These are phyloP conservation scores for Calephelis virginiensis DNA, from an alignment of 1,140 invertebrate species.

Conservation along the genomic window DNA sequence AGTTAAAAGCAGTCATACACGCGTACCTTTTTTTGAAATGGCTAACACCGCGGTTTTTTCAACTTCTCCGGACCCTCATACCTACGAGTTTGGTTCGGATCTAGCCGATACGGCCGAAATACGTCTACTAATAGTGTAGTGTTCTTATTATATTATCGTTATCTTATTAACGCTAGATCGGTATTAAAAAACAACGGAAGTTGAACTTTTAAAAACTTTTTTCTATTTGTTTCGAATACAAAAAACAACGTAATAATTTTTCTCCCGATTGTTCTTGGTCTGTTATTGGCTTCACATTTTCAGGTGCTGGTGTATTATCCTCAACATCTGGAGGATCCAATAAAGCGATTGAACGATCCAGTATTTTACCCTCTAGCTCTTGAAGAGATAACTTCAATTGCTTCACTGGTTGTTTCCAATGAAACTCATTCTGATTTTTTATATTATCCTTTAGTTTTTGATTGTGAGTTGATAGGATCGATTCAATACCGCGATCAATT, in stretches of 20 bases:
- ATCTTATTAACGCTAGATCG: too few species aligned
- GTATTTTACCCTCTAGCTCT: slow-evolving; percentile 41
- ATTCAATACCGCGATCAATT: slow-evolving; percentile 48
- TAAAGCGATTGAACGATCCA: slow-evolving; percentile 46
- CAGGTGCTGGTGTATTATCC: slow-evolving; percentile 7
- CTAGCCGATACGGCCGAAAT: too few species aligned
- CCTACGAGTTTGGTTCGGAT: too few species aligned
- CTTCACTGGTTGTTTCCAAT: slow-evolving; percentile 38
- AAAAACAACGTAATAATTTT: slow-evolving; percentile 41
- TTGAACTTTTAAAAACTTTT: slow-evolving; percentile 24
- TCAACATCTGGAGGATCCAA: slow-evolving; percentile 34
- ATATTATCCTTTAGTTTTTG: slow-evolving; percentile 55
- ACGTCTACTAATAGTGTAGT: too few species aligned
- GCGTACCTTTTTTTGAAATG: too few species aligned
- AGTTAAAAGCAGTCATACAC: too few species aligned
- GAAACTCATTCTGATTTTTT: slow-evolving; percentile 44
- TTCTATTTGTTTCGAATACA: slow-evolving; percentile 26
- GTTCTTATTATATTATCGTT: too few species aligned
- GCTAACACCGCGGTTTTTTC: too few species aligned
- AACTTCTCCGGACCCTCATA: too few species aligned
- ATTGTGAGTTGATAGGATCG: slow-evolving; percentile 52
- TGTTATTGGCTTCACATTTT: slow-evolving; percentile 20
- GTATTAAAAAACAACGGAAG: too few species aligned
- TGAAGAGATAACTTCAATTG: slow-evolving; percentile 34
- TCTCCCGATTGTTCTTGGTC: slow-evolving; percentile 12